phyloP scores from a whole-genome alignment of 1,140 invertebrate genomes.

The Tetramorium alpestre region DNA sequence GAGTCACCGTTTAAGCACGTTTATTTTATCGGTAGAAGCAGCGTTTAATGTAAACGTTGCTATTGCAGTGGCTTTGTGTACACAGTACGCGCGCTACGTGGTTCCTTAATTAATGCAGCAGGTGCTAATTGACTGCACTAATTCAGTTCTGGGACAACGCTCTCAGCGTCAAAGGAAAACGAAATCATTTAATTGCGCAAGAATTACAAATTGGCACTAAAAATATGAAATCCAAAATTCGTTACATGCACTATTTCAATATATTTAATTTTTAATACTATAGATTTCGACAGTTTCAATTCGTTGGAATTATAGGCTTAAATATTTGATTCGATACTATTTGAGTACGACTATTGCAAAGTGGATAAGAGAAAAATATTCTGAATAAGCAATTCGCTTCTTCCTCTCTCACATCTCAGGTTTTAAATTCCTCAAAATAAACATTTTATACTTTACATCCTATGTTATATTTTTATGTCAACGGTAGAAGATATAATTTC shows the following conservation, averaged over 20 bases:
- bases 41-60: constrained; percentile 56
- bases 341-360: background rate
- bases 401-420: background rate
- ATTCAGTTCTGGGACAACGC: background rate
- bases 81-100: background rate
- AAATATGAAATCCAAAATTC: background rate
- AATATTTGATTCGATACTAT: background rate
- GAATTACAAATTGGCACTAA: background rate
- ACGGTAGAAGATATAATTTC: background rate
- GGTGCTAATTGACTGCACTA: constrained; percentile 36
- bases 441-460: background rate
- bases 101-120: constrained; percentile 39
- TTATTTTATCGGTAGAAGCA: constrained; percentile 12
- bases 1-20: background rate
- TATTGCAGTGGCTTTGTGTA: background rate
- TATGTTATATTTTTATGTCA: background rate
- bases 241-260: background rate
- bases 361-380: background rate
- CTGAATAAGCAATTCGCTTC: background rate
- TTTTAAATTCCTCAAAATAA: background rate
- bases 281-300: background rate
- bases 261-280: background rate
- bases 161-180: background rate
- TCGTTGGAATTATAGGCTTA: background rate
- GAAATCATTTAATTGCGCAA: background rate